phyloP scores from a whole-genome alignment of 2,888 invertebrate species.

The Ctenicera cuprea region DNA sequence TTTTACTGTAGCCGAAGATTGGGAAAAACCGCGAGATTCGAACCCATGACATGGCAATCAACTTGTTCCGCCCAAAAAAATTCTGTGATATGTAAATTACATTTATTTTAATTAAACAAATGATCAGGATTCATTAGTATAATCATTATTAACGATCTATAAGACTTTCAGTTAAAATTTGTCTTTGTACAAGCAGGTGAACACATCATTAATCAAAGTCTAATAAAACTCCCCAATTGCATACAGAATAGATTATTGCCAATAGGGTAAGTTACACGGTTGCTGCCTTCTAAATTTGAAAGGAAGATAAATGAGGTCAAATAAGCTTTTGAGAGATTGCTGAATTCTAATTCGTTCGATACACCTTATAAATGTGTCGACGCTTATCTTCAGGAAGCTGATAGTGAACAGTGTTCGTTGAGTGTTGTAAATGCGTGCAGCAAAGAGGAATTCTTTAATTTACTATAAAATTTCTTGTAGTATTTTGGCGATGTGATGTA shows the following conservation, averaged over 20 bases:
- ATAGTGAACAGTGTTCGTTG: not conserved
- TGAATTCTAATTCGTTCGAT: constrained; percentile 14
- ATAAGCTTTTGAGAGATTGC: constrained; percentile 13
- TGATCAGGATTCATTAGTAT: too few species aligned
- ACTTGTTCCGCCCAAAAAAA: too few species aligned
- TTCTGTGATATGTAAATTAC: too few species aligned
- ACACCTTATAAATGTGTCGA: not conserved
- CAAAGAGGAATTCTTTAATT: too few species aligned
- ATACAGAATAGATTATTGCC: constrained; percentile 15
- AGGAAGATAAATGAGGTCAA: constrained; percentile 24
- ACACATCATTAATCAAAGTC: constrained; percentile 13
- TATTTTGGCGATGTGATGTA: too few species aligned
- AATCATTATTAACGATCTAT: not conserved
- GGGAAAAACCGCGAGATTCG: too few species aligned
- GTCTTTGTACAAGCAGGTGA: not conserved
- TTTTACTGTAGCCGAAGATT: too few species aligned
- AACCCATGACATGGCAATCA: too few species aligned
- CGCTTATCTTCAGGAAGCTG: not conserved
- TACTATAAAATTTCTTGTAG: too few species aligned
- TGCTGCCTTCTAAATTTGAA: constrained; percentile 9
- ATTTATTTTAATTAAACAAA: too few species aligned
- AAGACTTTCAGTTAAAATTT: not conserved
- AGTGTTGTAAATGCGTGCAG: too few species aligned
- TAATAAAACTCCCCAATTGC: not conserved
- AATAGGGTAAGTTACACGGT: constrained; percentile 13